Evolutionary conservation across 2,797 vertebrate species (phyloP), one percentile per base, ranked within the genome.

Genomic region (Eulemur coronatus): DNA sequence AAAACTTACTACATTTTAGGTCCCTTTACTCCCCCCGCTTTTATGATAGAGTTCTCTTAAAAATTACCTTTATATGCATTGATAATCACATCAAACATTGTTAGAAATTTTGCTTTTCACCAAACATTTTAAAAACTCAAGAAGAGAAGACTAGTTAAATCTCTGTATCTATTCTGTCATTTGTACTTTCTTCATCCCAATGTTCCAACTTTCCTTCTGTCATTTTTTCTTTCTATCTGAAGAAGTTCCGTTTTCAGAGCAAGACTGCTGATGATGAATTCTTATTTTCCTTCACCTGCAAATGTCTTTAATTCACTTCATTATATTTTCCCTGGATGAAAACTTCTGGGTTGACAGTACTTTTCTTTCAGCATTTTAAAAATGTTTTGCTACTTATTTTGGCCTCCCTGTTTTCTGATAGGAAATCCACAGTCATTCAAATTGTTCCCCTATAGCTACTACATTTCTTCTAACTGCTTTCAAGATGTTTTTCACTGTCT

Each of bases 281-380:
- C 35, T 69, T 57, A 88, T 69, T 91, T 91, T 46, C 55, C 38
- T 91, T 86, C 81, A 63, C 46, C 43, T 63, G 46, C 30, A 95
- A 95, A 84, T 76, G 69, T 88, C 33, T 95, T 73, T 88, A 76
- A 41, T 57, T 95, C 8, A 57, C 22, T 41, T 73, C 35, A 69
- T 82, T 63, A 79, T 81, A 92, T 76, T 95, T 82, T 92, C 89
- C 67, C 41, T 69, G 35, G 48, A 82, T 30, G 50, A 92, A 76
- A 52, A 92, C 69, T 69, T 88, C 22, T 43, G 14, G 28, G 75
- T 46, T 82, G 69, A n/a, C 30, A 81, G 24, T 70, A 86, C 55
- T 67, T 91, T 91, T 52, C 52, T 79, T 84, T 43, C 6, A 35
- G 57, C 26, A 48, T 55, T 81, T 91, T 48, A 84, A 69, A 76